A percentile compares a stretch with the other conserved stretches of the same genome.
Conservation (phyloP, 2,888 invertebrate genomes). For the Platycheirus albimanus region DNA sequence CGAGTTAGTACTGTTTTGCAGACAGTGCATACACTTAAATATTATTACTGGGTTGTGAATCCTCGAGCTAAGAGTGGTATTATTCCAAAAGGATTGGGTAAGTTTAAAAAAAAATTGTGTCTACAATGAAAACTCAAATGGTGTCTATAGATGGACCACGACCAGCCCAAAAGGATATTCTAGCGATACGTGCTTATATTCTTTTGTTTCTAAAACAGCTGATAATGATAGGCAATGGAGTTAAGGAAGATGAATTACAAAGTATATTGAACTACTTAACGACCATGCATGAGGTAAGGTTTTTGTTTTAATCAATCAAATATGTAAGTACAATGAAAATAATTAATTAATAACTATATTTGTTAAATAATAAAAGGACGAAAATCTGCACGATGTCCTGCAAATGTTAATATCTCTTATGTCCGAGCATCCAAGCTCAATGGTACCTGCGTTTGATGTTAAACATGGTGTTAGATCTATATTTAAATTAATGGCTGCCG, state of each 20-base stretch:
- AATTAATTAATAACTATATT: slow-evolving; percentile 2
- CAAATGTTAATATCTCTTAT: slow-evolving; percentile 98
- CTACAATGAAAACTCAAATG: background rate
- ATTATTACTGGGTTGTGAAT: slow-evolving; percentile 99
- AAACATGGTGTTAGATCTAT: slow-evolving; percentile 98
- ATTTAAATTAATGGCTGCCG: slow-evolving; percentile 97
- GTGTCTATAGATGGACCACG: slow-evolving; percentile 92
- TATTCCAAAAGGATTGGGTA: slow-evolving; percentile 96
- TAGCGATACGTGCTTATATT: slow-evolving; percentile 97
- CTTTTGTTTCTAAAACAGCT: slow-evolving; percentile 97
- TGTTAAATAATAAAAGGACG: slow-evolving; percentile 87
- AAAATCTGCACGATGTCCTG: slow-evolving; percentile 98
- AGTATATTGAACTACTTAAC: slow-evolving; percentile 98
- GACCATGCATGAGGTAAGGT: slow-evolving; percentile 95
- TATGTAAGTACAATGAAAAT: slow-evolving; percentile 11
- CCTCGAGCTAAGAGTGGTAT: slow-evolving; percentile 97
- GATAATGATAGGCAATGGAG: slow-evolving; percentile 97
- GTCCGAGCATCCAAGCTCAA: slow-evolving; percentile 99
- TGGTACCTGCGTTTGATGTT: slow-evolving; percentile 99
- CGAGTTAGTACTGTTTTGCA: slow-evolving; percentile 98
- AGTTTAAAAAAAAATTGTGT: slow-evolving; percentile 80
- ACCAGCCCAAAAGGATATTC: slow-evolving; percentile 96
- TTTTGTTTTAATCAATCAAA: background rate
- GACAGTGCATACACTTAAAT: slow-evolving; percentile 99
- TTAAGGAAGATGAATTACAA: slow-evolving; percentile 99